A percentile compares a stretch with the other conserved stretches of the same genome.
Evolutionary conservation across 2,888 invertebrate genomes (phyloP).

Genomic region (Bellardia bayeri): DNA sequence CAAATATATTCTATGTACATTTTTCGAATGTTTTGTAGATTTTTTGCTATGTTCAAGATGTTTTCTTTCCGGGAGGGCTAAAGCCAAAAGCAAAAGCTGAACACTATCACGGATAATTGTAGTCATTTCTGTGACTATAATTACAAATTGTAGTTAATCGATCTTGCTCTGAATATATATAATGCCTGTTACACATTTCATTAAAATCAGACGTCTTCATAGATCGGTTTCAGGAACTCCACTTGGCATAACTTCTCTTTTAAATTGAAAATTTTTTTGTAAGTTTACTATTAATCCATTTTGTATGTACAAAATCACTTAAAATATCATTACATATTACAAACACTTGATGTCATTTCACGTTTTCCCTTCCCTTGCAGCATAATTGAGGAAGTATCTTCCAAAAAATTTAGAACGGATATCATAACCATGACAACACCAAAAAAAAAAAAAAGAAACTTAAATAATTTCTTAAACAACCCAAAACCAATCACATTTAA

Average conservation of each 20-base stretch:
- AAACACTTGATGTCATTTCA: background rate
- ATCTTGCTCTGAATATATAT: too few relatives aligned
- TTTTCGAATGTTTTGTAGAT: too few relatives aligned
- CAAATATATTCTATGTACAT: too few relatives aligned
- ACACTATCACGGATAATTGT: too few relatives aligned
- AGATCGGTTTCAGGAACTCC: background rate
- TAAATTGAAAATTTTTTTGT: background rate
- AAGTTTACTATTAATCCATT: background rate
- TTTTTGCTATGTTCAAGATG: too few relatives aligned
- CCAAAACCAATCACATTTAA: constrained; percentile 51
- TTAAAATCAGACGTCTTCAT: too few relatives aligned
- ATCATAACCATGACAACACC: constrained; percentile 22
- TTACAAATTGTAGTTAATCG: too few relatives aligned
- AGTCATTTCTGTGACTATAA: too few relatives aligned
- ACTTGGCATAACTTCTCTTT: constrained; percentile 30
- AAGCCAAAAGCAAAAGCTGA: too few relatives aligned
- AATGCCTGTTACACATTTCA: too few relatives aligned
- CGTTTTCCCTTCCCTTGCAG: background rate
- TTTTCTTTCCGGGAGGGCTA: too few relatives aligned
- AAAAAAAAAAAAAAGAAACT: background rate
- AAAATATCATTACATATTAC: constrained; percentile 39
- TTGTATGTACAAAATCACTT: constrained; percentile 2
- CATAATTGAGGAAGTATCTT: constrained; percentile 61
- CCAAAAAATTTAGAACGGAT: constrained; percentile 31
- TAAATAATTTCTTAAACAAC: background rate